A percentile compares a stretch with the other conserved stretches of the same genome.
phyloP scores from a whole-genome alignment of 2,888 invertebrate genomes.

The Tinea pellionella region DNA sequence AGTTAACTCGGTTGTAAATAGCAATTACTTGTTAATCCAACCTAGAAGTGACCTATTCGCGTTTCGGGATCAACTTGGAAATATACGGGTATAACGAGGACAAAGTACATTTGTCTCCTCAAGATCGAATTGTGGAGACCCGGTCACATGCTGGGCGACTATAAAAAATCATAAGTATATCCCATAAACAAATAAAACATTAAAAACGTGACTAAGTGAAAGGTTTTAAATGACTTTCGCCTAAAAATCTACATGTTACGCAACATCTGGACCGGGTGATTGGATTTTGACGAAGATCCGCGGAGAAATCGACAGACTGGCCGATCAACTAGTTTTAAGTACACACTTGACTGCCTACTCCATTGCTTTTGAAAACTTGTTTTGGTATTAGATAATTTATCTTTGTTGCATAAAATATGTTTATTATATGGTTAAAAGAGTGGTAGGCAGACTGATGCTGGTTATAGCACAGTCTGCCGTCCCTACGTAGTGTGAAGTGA shows the following conservation, averaged over 20 bases:
- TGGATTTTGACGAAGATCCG: background rate
- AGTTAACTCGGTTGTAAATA: no score
- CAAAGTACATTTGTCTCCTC: no score
- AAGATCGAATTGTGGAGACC: no score
- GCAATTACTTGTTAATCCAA: no score
- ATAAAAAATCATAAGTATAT: background rate
- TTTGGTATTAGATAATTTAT: background rate
- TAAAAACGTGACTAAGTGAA: background rate
- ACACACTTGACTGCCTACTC: background rate
- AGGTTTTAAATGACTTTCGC: constrained; percentile 1
- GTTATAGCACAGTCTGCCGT: no score
- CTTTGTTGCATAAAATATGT: background rate
- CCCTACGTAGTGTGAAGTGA: no score
- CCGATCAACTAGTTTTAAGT: background rate
- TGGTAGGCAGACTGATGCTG: no score
- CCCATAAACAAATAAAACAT: background rate
- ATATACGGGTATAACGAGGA: no score
- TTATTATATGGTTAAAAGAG: no score
- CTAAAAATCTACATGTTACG: background rate
- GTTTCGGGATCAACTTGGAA: no score
- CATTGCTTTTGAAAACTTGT: background rate
- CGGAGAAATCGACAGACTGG: constrained; percentile 3
- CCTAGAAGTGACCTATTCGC: no score
- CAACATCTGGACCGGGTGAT: background rate
- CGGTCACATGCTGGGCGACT: no score